Conservation (phyloP, 2,113 vertebrate species). For the Propithecus coquereli region DNA sequence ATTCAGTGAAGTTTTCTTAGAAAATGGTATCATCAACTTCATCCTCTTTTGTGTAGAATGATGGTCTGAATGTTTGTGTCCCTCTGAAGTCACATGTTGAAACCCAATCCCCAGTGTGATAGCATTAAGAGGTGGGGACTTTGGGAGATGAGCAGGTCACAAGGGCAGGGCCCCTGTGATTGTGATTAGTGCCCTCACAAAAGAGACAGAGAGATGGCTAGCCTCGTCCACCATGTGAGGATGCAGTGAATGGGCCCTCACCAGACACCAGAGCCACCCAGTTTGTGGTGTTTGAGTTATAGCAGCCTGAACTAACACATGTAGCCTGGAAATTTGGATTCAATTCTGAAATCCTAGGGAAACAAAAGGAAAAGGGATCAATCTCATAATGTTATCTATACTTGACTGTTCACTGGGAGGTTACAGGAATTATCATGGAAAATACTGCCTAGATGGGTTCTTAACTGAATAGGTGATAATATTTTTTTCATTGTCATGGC, state of each 20-base stretch:
- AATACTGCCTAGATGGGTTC: neutral
- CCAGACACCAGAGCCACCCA: neutral
- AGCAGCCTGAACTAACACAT: neutral
- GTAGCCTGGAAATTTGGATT: neutral
- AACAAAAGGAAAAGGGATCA: neutral
- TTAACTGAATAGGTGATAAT: neutral
- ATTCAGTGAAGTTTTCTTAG: neutral
- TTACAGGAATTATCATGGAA: neutral
- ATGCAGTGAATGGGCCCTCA: neutral
- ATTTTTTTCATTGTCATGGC: constrained; percentile 18
- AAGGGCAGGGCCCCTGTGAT: neutral
- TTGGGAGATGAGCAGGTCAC: neutral
- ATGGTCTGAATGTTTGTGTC: neutral
- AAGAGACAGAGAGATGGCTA: neutral
- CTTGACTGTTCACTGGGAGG: neutral
- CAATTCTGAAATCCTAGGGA: neutral
- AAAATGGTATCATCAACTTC: neutral
- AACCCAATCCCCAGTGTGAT: neutral
- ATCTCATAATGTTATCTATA: neutral
- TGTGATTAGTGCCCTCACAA: neutral
- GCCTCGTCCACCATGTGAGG: neutral
- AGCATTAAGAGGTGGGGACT: neutral
- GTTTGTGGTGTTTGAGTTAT: neutral
- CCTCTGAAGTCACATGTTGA: neutral
- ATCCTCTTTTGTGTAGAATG: neutral